These are phyloP conservation scores for Graphium colonna DNA, from an alignment of 2,888 invertebrate species.

Conservation along the genomic window DNA sequence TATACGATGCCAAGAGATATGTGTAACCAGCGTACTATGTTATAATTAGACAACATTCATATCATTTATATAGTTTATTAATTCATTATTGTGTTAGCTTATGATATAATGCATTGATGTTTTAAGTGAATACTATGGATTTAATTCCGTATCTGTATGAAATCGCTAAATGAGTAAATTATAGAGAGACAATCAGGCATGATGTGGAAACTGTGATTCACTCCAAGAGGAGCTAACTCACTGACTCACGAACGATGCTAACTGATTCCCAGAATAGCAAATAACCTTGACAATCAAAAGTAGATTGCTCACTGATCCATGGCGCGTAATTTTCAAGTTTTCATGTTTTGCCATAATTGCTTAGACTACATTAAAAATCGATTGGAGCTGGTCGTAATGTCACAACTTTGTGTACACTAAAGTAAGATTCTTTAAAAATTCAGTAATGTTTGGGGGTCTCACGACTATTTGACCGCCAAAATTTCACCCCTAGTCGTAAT, in stretches of 20 bases:
- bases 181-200: slow-evolving; percentile 61
- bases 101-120: background rate
- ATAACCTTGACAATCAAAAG: slow-evolving; percentile 62
- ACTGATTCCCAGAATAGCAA: slow-evolving; percentile 70
- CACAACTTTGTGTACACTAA: too few relatives aligned
- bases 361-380: background rate
- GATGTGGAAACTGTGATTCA: slow-evolving; percentile 58
- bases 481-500: too few relatives aligned
- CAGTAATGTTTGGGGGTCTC: slow-evolving; percentile 9
- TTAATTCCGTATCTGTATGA: background rate
- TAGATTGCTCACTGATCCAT: slow-evolving; percentile 32
- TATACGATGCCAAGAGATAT: too few relatives aligned
- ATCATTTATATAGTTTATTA: background rate
- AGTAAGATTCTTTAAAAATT: slow-evolving; percentile 20
- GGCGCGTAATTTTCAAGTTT: slow-evolving; percentile 12
- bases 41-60: too few relatives aligned
- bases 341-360: background rate
- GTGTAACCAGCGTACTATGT: too few relatives aligned
- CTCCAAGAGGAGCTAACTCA: slow-evolving; percentile 31
- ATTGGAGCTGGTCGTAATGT: background rate
- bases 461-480: slow-evolving; percentile 1
- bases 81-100: background rate
- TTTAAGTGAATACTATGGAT: background rate
- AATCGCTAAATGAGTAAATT: slow-evolving; percentile 21
- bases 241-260: slow-evolving; percentile 65